Conservation (phyloP, 2,888 invertebrate genomes). For the Papilio demoleus region DNA sequence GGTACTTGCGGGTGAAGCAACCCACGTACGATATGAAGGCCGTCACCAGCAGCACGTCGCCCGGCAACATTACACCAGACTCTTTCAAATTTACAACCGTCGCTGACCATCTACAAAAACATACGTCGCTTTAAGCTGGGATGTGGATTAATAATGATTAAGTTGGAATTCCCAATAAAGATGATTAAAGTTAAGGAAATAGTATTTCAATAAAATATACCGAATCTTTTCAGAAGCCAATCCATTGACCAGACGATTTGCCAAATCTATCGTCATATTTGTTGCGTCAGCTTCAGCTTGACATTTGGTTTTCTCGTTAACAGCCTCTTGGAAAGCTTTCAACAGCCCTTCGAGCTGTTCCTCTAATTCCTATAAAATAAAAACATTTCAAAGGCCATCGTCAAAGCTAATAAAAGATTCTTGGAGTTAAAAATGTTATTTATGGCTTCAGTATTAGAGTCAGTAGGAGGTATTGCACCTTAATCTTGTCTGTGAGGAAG, state of each 20-base stretch:
- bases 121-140: not conserved
- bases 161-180: not conserved
- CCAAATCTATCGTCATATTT: conserved; percentile 93
- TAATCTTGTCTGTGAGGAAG: conserved; percentile 88
- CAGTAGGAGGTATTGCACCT: conserved; percentile 63
- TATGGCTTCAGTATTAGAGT: not conserved
- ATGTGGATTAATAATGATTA: not conserved
- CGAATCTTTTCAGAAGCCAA: conserved; percentile 93
- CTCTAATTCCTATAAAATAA: conserved; percentile 85
- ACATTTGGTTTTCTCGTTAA: conserved; percentile 93
- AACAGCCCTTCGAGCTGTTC: conserved; percentile 89
- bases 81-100: conserved; percentile 84
- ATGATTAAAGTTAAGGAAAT: not conserved
- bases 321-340: conserved; percentile 93
- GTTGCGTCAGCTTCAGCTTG: conserved; percentile 97
- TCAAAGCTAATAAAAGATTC: no score
- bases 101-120: conserved; percentile 68
- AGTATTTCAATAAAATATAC: conserved; percentile 48
- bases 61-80: conserved; percentile 91
- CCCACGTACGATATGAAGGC: conserved; percentile 98
- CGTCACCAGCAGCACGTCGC: conserved; percentile 93
- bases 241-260: conserved; percentile 95
- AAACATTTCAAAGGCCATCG: not conserved
- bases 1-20: conserved; percentile 94
- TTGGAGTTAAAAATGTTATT: not conserved